Percentiles rank a stretch among this genome's conserved stretches.
Evolutionary conservation across 2,113 vertebrate genomes (phyloP).

Genomic region (Megaleporinus macrocephalus): DNA sequence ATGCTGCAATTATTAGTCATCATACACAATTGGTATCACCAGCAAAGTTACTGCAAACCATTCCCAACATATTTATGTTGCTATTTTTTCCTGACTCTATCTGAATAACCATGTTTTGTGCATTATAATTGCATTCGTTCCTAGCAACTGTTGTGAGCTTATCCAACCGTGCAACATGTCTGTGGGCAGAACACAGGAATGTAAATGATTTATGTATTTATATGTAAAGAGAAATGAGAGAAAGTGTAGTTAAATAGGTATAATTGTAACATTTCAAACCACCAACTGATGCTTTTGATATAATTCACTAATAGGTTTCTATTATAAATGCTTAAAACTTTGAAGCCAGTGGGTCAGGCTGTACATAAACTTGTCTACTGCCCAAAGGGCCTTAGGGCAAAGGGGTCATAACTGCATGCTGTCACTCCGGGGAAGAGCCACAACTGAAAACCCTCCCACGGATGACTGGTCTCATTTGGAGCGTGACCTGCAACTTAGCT

Average conservation of each 20-base stretch:
- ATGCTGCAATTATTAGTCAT: too few species aligned
- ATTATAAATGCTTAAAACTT: background rate
- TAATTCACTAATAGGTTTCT: background rate
- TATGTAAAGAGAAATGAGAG: too few species aligned
- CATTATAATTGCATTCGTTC: too few species aligned
- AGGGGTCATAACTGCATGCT: constrained; percentile 2
- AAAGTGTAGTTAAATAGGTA: background rate
- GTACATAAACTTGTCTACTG: background rate
- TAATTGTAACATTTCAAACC: background rate
- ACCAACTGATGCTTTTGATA: background rate
- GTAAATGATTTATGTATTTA: too few species aligned
- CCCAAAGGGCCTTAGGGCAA: background rate
- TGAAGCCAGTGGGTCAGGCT: constrained; percentile 1
- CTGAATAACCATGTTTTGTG: too few species aligned
- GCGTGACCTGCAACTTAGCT: constrained; percentile 22
- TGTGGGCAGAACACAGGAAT: too few species aligned
- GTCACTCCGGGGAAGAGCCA: constrained; percentile 28
- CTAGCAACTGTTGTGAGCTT: too few species aligned
- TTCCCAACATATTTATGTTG: too few species aligned
- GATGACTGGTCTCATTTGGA: constrained; percentile 29
- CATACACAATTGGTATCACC: too few species aligned
- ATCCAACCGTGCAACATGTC: too few species aligned
- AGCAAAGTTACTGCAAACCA: too few species aligned
- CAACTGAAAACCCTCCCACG: constrained; percentile 20
- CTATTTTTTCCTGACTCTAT: too few species aligned